Percentiles rank a stretch among this genome's conserved stretches.
phyloP scores from a whole-genome alignment of 2,113 vertebrate genomes.

The Crotalus viridis region DNA sequence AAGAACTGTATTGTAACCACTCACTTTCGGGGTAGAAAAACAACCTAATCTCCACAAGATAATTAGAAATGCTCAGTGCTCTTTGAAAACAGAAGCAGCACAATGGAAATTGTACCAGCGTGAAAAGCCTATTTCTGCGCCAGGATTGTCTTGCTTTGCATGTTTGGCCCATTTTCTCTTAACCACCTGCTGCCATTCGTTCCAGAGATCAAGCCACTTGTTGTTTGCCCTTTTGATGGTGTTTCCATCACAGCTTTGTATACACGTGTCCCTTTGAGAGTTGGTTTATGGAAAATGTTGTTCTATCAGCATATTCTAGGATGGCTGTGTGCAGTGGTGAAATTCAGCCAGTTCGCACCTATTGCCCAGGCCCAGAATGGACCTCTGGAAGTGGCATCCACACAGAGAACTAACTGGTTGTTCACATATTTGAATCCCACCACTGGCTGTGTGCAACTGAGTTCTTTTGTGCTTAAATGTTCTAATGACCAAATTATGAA shows the following conservation, averaged over 20 bases:
- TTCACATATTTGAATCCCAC: too few relatives aligned
- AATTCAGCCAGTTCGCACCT: too few relatives aligned
- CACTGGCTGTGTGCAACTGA: background rate
- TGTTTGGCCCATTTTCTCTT: background rate
- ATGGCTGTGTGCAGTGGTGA: too few relatives aligned
- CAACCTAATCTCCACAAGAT: background rate
- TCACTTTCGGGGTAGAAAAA: background rate
- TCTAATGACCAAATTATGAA: background rate
- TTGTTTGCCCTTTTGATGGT: background rate
- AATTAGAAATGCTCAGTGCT: constrained; percentile 20
- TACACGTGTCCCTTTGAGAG: background rate
- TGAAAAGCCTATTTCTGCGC: constrained; percentile 57
- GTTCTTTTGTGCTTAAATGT: background rate
- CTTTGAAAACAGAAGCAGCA: constrained; percentile 56
- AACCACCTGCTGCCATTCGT: constrained; percentile 55
- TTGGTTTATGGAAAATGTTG: background rate
- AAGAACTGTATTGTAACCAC: background rate
- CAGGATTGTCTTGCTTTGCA: constrained; percentile 32
- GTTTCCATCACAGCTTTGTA: background rate
- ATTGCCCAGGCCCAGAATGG: too few relatives aligned
- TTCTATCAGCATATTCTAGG: too few relatives aligned
- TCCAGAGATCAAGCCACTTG: constrained; percentile 42
- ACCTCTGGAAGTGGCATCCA: too few relatives aligned
- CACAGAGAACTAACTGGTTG: too few relatives aligned
- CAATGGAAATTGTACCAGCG: constrained; percentile 18